Evolutionary conservation across 2,888 invertebrate species (phyloP).

Genomic region (Lottia scabra): DNA sequence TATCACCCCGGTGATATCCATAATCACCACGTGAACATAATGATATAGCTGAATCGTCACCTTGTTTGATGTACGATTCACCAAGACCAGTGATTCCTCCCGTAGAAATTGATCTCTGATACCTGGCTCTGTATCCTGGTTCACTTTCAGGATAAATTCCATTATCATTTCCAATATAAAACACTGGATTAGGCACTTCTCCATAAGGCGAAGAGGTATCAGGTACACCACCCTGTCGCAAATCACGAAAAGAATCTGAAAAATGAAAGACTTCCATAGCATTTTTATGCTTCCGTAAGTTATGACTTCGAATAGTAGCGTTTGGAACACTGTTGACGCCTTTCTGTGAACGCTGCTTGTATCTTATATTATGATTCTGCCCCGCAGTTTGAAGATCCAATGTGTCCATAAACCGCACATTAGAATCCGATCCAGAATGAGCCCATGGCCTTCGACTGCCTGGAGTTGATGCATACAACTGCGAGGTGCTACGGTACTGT

Average conservation of each 20-base stretch:
- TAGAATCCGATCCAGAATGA: constrained; percentile 13
- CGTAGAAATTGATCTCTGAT: constrained; percentile 36
- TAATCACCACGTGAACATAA: constrained; percentile 53
- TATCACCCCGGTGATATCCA: constrained; percentile 49
- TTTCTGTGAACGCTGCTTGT: constrained; percentile 43
- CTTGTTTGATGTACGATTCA: constrained; percentile 45
- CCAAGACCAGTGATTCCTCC: constrained; percentile 41
- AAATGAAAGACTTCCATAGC: constrained; percentile 55
- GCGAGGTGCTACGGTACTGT: constrained; percentile 30
- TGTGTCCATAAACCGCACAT: constrained; percentile 28
- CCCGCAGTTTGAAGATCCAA: constrained; percentile 26
- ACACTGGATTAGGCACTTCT: not conserved
- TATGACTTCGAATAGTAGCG: constrained; percentile 58
- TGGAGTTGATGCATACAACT: constrained; percentile 25
- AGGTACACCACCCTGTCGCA: not conserved
- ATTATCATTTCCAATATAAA: constrained; percentile 13
- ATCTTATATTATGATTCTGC: not conserved
- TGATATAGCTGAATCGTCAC: constrained; percentile 61
- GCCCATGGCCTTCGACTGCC: constrained; percentile 19
- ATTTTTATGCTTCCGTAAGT: constrained; percentile 46
- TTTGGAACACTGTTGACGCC: constrained; percentile 48
- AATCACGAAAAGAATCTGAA: constrained; percentile 39
- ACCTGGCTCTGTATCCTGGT: constrained; percentile 30
- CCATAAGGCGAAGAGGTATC: not conserved
- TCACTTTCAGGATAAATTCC: constrained; percentile 50